These are phyloP conservation scores for Podargus strigoides DNA, from an alignment of 2,797 vertebrate genomes.

Conservation along the genomic window DNA sequence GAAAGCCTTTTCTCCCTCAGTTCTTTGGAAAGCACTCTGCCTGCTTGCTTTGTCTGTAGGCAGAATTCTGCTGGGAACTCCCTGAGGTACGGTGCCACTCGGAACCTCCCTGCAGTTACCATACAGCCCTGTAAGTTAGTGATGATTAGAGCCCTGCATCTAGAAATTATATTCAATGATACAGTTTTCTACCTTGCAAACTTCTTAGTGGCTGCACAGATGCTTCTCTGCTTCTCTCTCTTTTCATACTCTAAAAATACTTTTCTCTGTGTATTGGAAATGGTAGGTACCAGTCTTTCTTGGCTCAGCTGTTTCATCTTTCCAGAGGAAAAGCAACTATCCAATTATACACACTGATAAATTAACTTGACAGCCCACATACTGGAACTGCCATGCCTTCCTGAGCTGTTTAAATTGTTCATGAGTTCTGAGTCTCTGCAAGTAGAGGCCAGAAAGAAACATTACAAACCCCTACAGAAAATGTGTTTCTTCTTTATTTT, in stretches of 20 bases:
- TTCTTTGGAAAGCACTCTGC: neutral
- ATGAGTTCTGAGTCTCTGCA: neutral
- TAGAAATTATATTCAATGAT: neutral
- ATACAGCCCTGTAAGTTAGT: neutral
- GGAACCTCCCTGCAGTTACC: neutral
- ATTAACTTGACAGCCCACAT: slow-evolving; percentile 69
- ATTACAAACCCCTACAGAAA: slow-evolving; percentile 3
- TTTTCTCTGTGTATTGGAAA: slow-evolving; percentile 43
- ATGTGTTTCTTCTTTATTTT: slow-evolving; percentile 44
- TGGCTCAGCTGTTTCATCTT: slow-evolving; percentile 60
- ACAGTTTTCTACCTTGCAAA: neutral
- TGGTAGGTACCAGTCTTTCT: slow-evolving; percentile 51
- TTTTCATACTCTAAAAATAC: slow-evolving; percentile 15
- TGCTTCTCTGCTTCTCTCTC: neutral
- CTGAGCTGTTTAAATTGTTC: slow-evolving; percentile 50
- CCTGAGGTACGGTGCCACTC: neutral
- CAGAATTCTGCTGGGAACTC: neutral
- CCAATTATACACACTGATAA: slow-evolving; percentile 63
- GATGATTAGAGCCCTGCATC: neutral
- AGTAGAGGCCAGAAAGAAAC: neutral
- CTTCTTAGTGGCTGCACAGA: neutral
- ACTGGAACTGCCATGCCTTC: slow-evolving; percentile 3
- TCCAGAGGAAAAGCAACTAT: slow-evolving; percentile 46
- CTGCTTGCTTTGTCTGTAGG: neutral
- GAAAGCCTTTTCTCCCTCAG: neutral